phyloP scores from a whole-genome alignment of 1,140 invertebrate species.

The Gryllus bimaculatus region DNA sequence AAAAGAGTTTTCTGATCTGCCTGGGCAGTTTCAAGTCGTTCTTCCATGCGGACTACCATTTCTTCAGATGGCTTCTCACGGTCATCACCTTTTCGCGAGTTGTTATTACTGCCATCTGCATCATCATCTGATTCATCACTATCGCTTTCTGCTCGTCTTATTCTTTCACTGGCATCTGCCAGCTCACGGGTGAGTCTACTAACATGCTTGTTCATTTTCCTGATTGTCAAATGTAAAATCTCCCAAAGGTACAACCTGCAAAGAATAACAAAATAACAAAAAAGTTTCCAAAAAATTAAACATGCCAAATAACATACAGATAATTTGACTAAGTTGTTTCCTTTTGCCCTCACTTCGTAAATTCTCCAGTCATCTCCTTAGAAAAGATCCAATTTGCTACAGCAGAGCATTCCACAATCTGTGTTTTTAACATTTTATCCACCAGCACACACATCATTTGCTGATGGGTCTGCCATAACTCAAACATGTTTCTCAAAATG shows the following conservation, averaged over 20 bases:
- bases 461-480: conserved; percentile 88
- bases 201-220: conserved; percentile 94
- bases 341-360: conserved; percentile 61
- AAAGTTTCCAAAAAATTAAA: neutral
- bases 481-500: conserved; percentile 85
- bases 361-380: conserved; percentile 87
- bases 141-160: conserved; percentile 65
- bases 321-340: neutral
- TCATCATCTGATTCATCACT: conserved; percentile 69
- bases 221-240: conserved; percentile 88
- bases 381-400: conserved; percentile 99
- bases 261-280: neutral
- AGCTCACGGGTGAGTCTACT: conserved; percentile 76
- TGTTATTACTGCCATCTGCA: conserved; percentile 38
- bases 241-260: conserved; percentile 88
- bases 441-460: conserved; percentile 95
- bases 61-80: conserved; percentile 74
- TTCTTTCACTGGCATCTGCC: conserved; percentile 73
- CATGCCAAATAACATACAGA: neutral
- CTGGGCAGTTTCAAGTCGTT: conserved; percentile 85
- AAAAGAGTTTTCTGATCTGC: conserved; percentile 95
- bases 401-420: conserved; percentile 91
- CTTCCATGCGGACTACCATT: conserved; percentile 90
- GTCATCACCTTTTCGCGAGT: conserved; percentile 40
- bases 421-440: conserved; percentile 95